Evolutionary conservation across 2,113 vertebrate species (phyloP), one percentile per base, ranked within the genome.

Genomic region (Sinocyclocheilus anophthalmus): DNA sequence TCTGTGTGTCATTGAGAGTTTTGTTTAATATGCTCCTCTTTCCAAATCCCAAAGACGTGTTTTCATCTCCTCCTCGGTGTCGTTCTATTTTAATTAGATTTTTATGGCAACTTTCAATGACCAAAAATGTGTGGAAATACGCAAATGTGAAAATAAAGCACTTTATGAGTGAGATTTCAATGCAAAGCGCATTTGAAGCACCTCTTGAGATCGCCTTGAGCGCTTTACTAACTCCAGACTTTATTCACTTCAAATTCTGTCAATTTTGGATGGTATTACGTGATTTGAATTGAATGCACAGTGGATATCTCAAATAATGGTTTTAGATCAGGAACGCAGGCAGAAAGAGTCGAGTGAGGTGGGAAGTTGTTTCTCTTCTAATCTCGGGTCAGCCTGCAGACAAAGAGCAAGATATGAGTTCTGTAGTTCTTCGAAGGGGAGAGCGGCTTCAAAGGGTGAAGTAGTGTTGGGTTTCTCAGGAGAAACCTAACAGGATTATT

Each of bases 371-470:
- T 86, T n/a, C 20, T 57, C 45, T 76, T 59, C 37, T 75, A 87
- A 76, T 78, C 70, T 73, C 33, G 14, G 63, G 69, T 84, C 37
- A 87, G 86, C 75, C 63, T 48, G 13, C 81, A 48, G 75, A 86
- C 80, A 83, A 65, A 65, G 37, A 53, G 72, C 14, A 55, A 72
- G 39, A 55, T 48, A 11, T 11, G 59, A 33, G 24, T 76, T 55
- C 61, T 61, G 26, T 81, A 72, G 3, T 50, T 59, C 22, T 63
- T 67, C 12, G 65, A 76, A 11, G 12, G 53, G 61, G 12, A 59
- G 24, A 81, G 10, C 14, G 22, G 14, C 30, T 80, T 53, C 72
- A 72, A 67, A 84, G 67, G 26, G 57, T 53, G 16, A 39, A 24
- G 16, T 2, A 30, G 20, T 33, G 55, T 67, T 55, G 11, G 65